A percentile compares a stretch with the other conserved stretches of the same genome.
Conservation (phyloP, 2,113 vertebrate species). For the Phalacrocorax brasilianus region DNA sequence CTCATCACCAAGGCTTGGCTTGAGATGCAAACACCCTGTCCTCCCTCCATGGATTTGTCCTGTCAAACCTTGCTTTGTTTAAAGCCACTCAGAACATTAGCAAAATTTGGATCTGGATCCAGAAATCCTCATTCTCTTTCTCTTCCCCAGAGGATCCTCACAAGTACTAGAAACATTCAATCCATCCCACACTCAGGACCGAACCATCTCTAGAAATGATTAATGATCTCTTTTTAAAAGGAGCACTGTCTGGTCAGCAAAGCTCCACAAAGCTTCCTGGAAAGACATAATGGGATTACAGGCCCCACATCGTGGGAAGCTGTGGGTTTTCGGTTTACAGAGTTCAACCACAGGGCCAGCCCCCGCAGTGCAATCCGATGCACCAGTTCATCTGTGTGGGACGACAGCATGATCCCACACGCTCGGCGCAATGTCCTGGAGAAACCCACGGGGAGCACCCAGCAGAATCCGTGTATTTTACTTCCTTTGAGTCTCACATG, state of each 20-base stretch:
- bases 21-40: not conserved
- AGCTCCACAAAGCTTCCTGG: not conserved
- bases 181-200: accelerated
- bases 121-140: not conserved
- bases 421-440: not conserved
- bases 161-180: not conserved
- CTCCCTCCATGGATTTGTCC: not conserved
- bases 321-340: accelerated
- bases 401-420: not conserved
- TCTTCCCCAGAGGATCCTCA: not conserved
- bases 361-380: not conserved
- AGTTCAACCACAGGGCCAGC: not conserved
- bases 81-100: not conserved
- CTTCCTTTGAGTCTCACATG: not conserved
- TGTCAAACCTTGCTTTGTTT: not conserved
- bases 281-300: not conserved
- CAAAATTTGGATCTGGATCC: not conserved
- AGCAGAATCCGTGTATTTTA: not conserved
- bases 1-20: not conserved
- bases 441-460: not conserved
- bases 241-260: not conserved
- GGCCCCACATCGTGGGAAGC: not conserved
- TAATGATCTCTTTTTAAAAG: not conserved
- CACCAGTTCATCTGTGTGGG: not conserved
- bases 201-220: not conserved